A percentile compares a stretch with the other conserved stretches of the same genome.
Evolutionary conservation across 2,113 vertebrate species (phyloP).

Genomic region (Myiozetetes cayanensis): DNA sequence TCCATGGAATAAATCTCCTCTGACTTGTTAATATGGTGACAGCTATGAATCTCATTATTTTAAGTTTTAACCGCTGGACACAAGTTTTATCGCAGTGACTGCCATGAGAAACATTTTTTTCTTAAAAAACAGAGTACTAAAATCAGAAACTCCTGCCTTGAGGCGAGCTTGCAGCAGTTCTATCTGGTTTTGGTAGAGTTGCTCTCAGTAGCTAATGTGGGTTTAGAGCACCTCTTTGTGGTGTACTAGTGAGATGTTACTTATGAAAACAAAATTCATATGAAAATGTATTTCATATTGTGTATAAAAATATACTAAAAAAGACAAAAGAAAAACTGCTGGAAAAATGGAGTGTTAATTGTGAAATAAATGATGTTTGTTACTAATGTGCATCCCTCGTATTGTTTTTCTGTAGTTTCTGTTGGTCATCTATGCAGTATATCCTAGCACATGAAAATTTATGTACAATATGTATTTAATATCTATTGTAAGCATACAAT

Average conservation of each 20-base stretch:
- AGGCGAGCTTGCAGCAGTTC: constrained; percentile 28
- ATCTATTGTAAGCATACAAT: neutral
- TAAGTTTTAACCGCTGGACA: constrained; percentile 59
- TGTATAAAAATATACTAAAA: neutral
- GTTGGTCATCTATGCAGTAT: neutral
- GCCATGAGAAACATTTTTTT: constrained; percentile 40
- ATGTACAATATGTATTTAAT: neutral
- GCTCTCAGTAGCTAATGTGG: neutral
- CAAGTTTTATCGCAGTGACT: constrained; percentile 48
- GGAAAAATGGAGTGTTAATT: neutral
- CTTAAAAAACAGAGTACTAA: constrained; percentile 35
- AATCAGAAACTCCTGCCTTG: constrained; percentile 54
- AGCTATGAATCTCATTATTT: constrained; percentile 69
- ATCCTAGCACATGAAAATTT: neutral
- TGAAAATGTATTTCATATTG: neutral
- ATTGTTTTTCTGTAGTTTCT: neutral
- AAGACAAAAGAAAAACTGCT: neutral
- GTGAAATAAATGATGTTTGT: neutral
- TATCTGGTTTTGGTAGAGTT: constrained; percentile 11
- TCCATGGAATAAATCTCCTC: constrained; percentile 39
- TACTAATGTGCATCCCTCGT: neutral
- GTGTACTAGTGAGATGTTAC: constrained; percentile 33
- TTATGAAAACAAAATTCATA: neutral
- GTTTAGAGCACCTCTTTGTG: constrained; percentile 82
- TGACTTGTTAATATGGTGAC: constrained; percentile 43